Percentiles rank a stretch among this genome's conserved stretches.
Conservation (phyloP, 1,140 invertebrate genomes). For the Scaptodrosophila lebanonensis region DNA sequence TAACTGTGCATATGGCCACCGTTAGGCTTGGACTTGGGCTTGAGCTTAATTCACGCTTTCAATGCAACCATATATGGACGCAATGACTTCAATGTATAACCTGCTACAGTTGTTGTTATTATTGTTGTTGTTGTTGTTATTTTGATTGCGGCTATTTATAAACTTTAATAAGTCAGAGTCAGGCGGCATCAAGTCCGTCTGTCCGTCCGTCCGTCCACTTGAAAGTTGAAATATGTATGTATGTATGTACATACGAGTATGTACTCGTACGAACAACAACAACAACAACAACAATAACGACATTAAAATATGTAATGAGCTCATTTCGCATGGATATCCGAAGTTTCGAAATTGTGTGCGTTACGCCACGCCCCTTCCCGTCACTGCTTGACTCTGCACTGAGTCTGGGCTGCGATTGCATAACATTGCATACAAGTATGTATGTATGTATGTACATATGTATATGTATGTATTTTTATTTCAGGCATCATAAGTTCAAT, state of each 20-base stretch:
- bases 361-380: background rate
- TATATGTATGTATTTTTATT: background rate
- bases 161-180: no score
- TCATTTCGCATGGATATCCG: constrained; percentile 11
- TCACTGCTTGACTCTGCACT: background rate
- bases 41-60: no score
- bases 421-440: background rate
- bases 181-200: no score
- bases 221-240: constrained; percentile 2
- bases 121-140: background rate
- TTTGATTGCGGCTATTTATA: no score
- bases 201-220: no score
- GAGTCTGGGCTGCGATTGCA: background rate
- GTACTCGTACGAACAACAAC: no score
- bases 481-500: no score
- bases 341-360: constrained; percentile 12
- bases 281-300: no score
- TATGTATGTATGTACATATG: background rate
- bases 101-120: no score
- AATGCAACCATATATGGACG: no score
- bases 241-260: no score
- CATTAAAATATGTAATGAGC: constrained; percentile 2
- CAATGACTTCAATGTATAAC: background rate
- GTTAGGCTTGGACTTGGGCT: constrained; percentile 29
- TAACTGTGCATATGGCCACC: background rate